phyloP scores from a whole-genome alignment of 1,140 invertebrate genomes.

The Oryctes rhinoceros region DNA sequence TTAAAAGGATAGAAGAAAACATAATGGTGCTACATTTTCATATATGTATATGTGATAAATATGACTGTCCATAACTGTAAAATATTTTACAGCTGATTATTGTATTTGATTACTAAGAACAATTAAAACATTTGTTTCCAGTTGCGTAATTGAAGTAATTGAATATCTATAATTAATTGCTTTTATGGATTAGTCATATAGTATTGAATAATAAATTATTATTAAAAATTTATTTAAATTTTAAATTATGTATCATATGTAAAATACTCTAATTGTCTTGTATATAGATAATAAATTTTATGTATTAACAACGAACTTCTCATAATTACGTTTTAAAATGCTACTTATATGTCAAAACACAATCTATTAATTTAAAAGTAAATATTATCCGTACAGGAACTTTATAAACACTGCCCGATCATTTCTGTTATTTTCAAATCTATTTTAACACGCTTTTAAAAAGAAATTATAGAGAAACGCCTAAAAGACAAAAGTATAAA shows the following conservation, averaged over 20 bases:
- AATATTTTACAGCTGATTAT: conserved; percentile 21
- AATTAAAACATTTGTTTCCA: not conserved
- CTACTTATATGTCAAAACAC: conserved; percentile 26
- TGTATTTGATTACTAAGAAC: conserved; percentile 4
- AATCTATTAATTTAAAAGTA: not conserved
- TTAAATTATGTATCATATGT: conserved; percentile 45
- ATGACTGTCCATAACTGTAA: conserved; percentile 42
- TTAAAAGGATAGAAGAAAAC: conserved; percentile 37
- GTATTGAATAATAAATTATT: conserved; percentile 46
- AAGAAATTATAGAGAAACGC: not conserved
- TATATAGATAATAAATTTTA: conserved; percentile 38
- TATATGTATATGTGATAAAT: conserved; percentile 44
- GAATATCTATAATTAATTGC: not conserved
- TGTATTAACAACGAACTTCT: conserved; percentile 35
- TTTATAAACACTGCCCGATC: conserved; percentile 20
- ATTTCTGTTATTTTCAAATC: not conserved
- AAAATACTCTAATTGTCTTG: conserved; percentile 41
- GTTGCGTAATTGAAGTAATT: conserved; percentile 4
- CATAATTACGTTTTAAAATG: conserved; percentile 22
- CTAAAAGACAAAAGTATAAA: not conserved
- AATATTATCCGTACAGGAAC: not conserved
- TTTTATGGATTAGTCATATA: conserved; percentile 40
- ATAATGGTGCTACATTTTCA: conserved; percentile 46
- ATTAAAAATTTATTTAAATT: conserved; percentile 45
- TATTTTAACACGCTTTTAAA: conserved; percentile 6